Base-by-base conservation (phyloP, 2,113 vertebrate species). In the Enhydra lutris region DNA sequence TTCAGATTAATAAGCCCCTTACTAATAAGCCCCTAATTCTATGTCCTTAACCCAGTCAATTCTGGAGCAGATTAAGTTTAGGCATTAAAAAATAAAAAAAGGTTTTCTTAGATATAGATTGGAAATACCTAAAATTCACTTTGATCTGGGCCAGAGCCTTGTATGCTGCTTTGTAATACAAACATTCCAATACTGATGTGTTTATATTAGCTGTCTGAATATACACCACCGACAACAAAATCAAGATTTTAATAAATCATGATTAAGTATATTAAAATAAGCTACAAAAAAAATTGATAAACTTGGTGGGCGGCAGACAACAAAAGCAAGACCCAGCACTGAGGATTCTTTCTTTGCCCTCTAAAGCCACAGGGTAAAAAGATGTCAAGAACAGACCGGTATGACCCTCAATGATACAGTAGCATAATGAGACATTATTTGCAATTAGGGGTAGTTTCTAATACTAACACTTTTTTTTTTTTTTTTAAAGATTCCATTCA, bases 151-250 rank as follows among this genome's bases (percentile, higher is more conserved):
- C 15, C 55, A 90, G 20, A 94, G n/a, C 31, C 18, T 69, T 97
- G 57, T 8, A 45, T 36, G 42, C 52, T 92, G 50, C 47, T 94
- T 94, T 96, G 31, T 26, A 89, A 90, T 59, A 86, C 23, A 88
- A 95, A 95, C 17, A 95, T 81, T 88, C n/a, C 47, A 91, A 76
- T 79, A 82, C 0, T 88, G 61, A 42, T 59, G 9, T 61, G 39
- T 65, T 88, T 82, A 92, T 90, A 94, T 90, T 57, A 96, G 81
- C 10, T 92, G 59, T 95, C 4, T 93, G 42, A 95, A 95, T 55
- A 96, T 59, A 91, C 1, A 74, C 9, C 52, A 87, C 1, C 18
- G 83, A 65, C 14, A 79, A 89, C n/a, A 88, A 95, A 96, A 92
- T 59, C 57, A 78, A 89, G 36, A 73, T 34, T 94, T 42, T n/a